phyloP scores from a whole-genome alignment of 2,888 invertebrate genomes.

The Pyralis farinalis region DNA sequence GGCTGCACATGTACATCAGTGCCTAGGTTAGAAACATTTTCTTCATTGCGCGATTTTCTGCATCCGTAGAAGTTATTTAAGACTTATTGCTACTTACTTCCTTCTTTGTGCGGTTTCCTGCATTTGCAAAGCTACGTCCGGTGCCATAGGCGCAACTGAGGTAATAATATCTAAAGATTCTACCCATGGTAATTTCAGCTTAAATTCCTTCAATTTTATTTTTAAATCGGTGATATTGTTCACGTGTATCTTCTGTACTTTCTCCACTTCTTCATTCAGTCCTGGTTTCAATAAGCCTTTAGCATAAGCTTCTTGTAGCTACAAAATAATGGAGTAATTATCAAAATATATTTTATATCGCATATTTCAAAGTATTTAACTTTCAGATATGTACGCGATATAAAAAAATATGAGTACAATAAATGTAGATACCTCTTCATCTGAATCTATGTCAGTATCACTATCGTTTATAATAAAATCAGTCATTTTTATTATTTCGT shows the following conservation, averaged over 20 bases:
- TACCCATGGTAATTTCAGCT: constrained; percentile 89
- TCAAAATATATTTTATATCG: too few relatives aligned
- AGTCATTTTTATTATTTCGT: too few relatives aligned
- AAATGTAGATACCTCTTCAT: constrained; percentile 70
- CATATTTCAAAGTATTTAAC: too few relatives aligned
- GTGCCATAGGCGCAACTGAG: constrained; percentile 89
- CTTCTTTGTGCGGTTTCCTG: constrained; percentile 88
- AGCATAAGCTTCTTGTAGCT: constrained; percentile 95
- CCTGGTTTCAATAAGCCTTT: constrained; percentile 93
- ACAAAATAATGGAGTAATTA: constrained; percentile 28
- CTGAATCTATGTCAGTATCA: constrained; percentile 78
- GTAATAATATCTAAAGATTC: constrained; percentile 92
- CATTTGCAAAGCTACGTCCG: constrained; percentile 89
- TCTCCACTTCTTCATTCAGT: constrained; percentile 85
- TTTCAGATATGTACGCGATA: too few relatives aligned
- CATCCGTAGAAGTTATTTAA: too few relatives aligned
- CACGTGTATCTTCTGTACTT: constrained; percentile 77
- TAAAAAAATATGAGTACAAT: constrained; percentile 36
- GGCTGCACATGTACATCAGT: too few relatives aligned
- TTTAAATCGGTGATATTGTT: constrained; percentile 89
- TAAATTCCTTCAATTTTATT: constrained; percentile 86
- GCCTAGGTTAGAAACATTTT: too few relatives aligned
- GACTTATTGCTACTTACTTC: constrained; percentile 68
- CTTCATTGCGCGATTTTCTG: too few relatives aligned
- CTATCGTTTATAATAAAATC: constrained; percentile 70